Conservation (phyloP, 2,113 vertebrate genomes). For the Hydropotes inermis region DNA sequence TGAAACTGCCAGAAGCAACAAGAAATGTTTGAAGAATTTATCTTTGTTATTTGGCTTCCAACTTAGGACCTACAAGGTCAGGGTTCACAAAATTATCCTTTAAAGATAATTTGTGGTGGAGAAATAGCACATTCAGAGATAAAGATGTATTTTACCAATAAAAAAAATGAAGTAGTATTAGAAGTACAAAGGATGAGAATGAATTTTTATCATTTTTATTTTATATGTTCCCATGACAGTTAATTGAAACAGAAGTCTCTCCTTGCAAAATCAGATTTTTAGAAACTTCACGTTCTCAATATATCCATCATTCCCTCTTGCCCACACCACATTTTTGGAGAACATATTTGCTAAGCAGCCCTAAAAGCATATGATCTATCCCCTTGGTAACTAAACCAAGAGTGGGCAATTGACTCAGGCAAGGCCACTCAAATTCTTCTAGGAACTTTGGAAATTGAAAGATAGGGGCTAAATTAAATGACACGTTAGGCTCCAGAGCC, state of each 20-base stretch:
- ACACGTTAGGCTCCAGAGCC: not conserved
- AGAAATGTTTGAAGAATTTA: conserved; percentile 46
- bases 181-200: not conserved
- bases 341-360: not conserved
- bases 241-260: not conserved
- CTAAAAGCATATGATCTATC: not conserved
- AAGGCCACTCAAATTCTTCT: not conserved
- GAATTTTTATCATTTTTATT: conserved; percentile 31
- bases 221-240: conserved; percentile 4
- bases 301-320: not conserved
- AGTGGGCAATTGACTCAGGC: not conserved
- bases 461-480: not conserved
- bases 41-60: conserved; percentile 19
- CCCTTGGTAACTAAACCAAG: not conserved
- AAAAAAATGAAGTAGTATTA: not conserved
- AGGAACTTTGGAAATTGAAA: conserved; percentile 32
- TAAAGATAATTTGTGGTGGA: not conserved
- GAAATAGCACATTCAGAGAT: not conserved
- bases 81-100: conserved; percentile 14
- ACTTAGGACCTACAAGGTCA: not conserved
- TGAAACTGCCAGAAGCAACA: conserved; percentile 23
- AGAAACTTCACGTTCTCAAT: not conserved
- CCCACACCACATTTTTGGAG: not conserved
- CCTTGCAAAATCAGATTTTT: conserved; percentile 13
- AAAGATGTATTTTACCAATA: not conserved